Conservation (phyloP, 2,113 vertebrate genomes). For the Labeo catla region DNA sequence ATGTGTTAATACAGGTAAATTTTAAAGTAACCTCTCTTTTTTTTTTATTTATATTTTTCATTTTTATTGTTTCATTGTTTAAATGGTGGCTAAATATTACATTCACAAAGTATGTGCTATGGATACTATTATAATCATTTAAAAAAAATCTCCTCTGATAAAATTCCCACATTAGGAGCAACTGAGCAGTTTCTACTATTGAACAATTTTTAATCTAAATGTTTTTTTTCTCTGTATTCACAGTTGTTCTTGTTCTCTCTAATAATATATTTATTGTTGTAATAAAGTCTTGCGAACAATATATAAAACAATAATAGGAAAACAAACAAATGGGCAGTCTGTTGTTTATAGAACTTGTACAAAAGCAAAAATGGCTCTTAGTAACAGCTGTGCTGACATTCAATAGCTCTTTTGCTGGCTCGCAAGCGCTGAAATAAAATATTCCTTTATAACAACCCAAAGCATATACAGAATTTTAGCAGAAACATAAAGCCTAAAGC, state of each 20-base stretch:
- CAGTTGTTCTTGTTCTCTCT: neutral
- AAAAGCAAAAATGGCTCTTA: neutral
- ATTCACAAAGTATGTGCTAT: too few species aligned
- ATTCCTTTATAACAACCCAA: constrained; percentile 5
- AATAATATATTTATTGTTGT: neutral
- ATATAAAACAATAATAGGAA: neutral
- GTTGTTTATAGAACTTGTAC: neutral
- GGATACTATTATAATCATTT: too few species aligned
- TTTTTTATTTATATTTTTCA: too few species aligned
- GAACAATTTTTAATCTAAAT: neutral
- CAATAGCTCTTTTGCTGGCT: constrained; percentile 2
- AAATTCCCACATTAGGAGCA: neutral
- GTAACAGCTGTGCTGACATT: neutral
- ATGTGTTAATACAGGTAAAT: too few species aligned
- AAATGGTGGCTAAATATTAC: too few species aligned
- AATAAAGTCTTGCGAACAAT: neutral
- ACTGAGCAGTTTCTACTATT: neutral
- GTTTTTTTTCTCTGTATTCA: neutral
- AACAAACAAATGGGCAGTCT: neutral
- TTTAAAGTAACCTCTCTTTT: too few species aligned
- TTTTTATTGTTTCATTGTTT: too few species aligned
- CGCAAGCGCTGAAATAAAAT: constrained; percentile 3
- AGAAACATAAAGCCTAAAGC: constrained; percentile 27
- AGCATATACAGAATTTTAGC: neutral
- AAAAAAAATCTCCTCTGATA: too few species aligned